These are phyloP conservation scores for Phataginus tetradactyla DNA, from an alignment of 2,797 vertebrate genomes.

Conservation along the genomic window DNA sequence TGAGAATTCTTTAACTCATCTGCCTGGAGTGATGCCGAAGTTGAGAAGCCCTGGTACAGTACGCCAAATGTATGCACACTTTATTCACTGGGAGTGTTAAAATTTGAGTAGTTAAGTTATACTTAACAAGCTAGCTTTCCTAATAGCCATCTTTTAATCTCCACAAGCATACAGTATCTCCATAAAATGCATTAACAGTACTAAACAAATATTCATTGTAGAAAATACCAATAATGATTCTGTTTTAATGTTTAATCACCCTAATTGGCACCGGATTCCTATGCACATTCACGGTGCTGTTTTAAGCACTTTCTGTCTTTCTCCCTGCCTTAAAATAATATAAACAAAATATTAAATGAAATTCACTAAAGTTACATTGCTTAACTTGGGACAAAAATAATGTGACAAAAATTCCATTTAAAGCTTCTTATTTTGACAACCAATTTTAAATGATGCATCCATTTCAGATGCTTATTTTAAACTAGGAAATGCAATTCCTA, in stretches of 20 bases:
- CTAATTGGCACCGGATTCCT: conserved; percentile 71
- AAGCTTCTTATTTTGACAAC: conserved; percentile 90
- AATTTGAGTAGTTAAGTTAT: conserved; percentile 73
- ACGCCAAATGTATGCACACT: conserved; percentile 55
- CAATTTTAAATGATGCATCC: conserved; percentile 89
- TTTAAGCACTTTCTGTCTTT: conserved; percentile 76
- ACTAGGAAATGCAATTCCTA: conserved; percentile 89
- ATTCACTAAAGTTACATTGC: conserved; percentile 83
- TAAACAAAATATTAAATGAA: conserved; percentile 85
- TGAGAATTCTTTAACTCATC: conserved; percentile 72
- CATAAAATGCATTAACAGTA: conserved; percentile 53
- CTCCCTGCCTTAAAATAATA: conserved; percentile 70
- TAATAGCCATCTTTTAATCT: conserved; percentile 71
- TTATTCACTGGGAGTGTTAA: conserved; percentile 61
- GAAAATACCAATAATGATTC: conserved; percentile 75
- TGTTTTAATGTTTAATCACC: conserved; percentile 83
- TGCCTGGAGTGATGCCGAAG: conserved; percentile 57
- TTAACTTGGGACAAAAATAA: conserved; percentile 87
- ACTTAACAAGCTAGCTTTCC: conserved; percentile 73
- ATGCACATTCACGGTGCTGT: conserved; percentile 73
- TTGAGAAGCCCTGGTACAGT: conserved; percentile 36
- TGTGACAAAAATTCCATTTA: conserved; percentile 88
- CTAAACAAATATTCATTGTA: conserved; percentile 62
- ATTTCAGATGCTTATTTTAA: conserved; percentile 90
- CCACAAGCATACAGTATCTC: conserved; percentile 17